Evolutionary conservation across 2,113 vertebrate genomes (phyloP).

Genomic region (Elaphurus davidianus): DNA sequence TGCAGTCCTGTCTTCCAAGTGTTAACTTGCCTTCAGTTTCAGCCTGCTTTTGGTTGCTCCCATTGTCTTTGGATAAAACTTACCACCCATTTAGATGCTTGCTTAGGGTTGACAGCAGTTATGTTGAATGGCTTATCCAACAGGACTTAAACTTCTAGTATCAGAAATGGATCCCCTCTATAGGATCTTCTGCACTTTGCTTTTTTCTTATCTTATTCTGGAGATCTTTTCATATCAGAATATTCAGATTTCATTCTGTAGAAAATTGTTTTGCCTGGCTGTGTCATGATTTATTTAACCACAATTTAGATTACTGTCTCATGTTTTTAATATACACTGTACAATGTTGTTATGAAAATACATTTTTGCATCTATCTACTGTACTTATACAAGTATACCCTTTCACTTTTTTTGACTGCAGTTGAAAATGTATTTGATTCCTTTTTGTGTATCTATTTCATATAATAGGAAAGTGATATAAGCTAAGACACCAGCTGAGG

Average conservation of each 20-base stretch:
- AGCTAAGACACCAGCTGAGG: background rate
- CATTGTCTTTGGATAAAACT: background rate
- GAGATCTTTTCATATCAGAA: background rate
- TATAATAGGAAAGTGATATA: background rate
- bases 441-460: background rate
- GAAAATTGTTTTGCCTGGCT: background rate
- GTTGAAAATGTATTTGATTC: background rate
- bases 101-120: background rate
- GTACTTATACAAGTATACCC: background rate
- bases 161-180: background rate
- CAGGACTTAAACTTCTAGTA: background rate
- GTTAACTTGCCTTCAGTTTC: background rate
- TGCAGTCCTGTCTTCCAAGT: background rate
- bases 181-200: background rate
- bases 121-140: background rate
- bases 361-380: background rate
- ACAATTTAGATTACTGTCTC: background rate
- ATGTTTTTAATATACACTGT: background rate
- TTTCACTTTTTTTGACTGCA: background rate
- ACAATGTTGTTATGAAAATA: background rate
- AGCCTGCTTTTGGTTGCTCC: background rate
- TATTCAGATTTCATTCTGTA: background rate
- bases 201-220: background rate
- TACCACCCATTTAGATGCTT: background rate
- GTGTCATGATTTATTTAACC: background rate